Evolutionary conservation across 2,113 vertebrate genomes (phyloP).

Genomic region (Phainopepla nitens): DNA sequence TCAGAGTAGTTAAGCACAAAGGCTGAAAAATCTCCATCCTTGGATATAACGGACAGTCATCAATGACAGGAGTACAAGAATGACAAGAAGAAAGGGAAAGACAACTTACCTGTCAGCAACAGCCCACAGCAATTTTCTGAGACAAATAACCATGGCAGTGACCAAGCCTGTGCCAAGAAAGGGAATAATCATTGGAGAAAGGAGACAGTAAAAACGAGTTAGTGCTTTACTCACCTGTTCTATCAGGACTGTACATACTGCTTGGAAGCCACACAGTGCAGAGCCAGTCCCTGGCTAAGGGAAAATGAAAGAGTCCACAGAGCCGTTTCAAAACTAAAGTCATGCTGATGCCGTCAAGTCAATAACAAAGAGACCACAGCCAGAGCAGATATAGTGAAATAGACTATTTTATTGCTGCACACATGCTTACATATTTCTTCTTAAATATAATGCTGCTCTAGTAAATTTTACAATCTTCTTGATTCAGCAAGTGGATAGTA

Average conservation of each 20-base stretch:
- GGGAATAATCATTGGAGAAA: neutral
- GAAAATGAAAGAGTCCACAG: neutral
- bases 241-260: neutral
- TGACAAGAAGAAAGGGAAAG: neutral
- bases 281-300: neutral
- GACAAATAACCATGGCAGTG: neutral
- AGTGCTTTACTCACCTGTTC: neutral
- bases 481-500: neutral
- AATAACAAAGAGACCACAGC: neutral
- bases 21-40: neutral
- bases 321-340: neutral
- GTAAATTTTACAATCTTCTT: slow-evolving; percentile 55
- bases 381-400: slow-evolving; percentile 35
- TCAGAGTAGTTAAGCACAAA: neutral
- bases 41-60: neutral
- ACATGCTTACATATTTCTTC: slow-evolving; percentile 41
- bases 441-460: slow-evolving; percentile 55
- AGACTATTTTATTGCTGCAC: slow-evolving; percentile 71
- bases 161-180: neutral
- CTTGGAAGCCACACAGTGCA: neutral
- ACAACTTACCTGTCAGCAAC: neutral
- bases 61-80: neutral
- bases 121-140: neutral
- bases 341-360: neutral
- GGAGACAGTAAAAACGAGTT: neutral